Evolutionary conservation across 1,140 invertebrate species (phyloP).

Genomic region (Lasioglossum baleicum): DNA sequence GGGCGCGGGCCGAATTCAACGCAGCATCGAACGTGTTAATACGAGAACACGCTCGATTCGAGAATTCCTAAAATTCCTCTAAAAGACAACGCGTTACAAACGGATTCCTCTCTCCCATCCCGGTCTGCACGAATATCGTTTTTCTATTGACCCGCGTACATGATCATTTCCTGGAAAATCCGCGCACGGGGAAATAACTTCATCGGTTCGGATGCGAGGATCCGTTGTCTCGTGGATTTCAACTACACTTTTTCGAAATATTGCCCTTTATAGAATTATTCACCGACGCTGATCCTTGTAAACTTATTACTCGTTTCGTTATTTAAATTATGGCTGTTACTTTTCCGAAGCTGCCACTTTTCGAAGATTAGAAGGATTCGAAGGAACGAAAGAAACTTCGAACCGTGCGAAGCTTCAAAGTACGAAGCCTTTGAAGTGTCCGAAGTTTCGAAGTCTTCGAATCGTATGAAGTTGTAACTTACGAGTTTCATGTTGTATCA

Average conservation of each 20-base stretch:
- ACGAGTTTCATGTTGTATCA: too few relatives aligned
- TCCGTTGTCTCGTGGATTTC: not conserved
- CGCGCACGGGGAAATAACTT: not conserved
- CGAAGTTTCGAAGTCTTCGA: too few relatives aligned
- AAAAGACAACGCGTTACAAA: slow-evolving; percentile 17
- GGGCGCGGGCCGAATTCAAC: not conserved
- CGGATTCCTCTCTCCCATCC: not conserved
- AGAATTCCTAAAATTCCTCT: slow-evolving; percentile 24
- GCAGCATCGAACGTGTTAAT: slow-evolving; percentile 6
- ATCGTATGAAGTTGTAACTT: too few relatives aligned
- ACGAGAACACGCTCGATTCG: not conserved
- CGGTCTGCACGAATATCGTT: not conserved
- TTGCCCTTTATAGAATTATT: not conserved
- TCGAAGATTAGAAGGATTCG: too few relatives aligned
- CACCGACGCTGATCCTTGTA: too few relatives aligned
- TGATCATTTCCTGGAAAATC: slow-evolving; percentile 4
- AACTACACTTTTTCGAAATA: not conserved
- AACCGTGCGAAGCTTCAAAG: too few relatives aligned
- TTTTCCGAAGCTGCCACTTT: too few relatives aligned
- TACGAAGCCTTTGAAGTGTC: too few relatives aligned
- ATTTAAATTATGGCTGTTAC: too few relatives aligned
- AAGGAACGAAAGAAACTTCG: too few relatives aligned
- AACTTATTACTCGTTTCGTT: too few relatives aligned
- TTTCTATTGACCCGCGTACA: slow-evolving; percentile 3
- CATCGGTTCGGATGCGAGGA: not conserved